phyloP scores from a whole-genome alignment of 2,888 invertebrate species.

The Microplitis manilae region DNA sequence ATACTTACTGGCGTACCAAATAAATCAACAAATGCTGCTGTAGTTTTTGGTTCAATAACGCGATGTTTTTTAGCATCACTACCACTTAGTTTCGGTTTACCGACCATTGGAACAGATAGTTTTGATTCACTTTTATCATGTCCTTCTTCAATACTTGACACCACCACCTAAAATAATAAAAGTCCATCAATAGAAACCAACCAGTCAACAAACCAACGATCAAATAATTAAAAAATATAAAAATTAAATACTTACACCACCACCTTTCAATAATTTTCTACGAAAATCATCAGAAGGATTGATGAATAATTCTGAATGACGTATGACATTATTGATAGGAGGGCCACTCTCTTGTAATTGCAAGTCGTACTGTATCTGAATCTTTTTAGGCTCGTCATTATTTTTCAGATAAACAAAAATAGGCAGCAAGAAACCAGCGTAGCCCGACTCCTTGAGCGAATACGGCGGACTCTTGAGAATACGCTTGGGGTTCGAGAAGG shows the following conservation, averaged over 20 bases:
- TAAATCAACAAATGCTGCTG: slow-evolving; percentile 82
- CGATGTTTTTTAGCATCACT: slow-evolving; percentile 69
- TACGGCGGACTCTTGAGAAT: slow-evolving; percentile 94
- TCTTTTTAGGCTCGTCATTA: slow-evolving; percentile 91
- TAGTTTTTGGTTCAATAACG: slow-evolving; percentile 72
- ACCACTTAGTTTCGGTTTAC: slow-evolving; percentile 81
- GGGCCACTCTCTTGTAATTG: slow-evolving; percentile 84
- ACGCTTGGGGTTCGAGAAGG: slow-evolving; percentile 93
- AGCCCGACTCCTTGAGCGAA: slow-evolving; percentile 92
- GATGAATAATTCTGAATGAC: slow-evolving; percentile 88
- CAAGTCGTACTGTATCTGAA: slow-evolving; percentile 88
- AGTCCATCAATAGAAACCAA: slow-evolving; percentile 1
- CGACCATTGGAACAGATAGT: slow-evolving; percentile 76
- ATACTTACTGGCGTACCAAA: slow-evolving; percentile 90
- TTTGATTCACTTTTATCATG: slow-evolving; percentile 76
- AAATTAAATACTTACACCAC: slow-evolving; percentile 76
- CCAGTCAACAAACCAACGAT: background rate
- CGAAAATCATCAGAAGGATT: slow-evolving; percentile 92
- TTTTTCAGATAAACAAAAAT: slow-evolving; percentile 92
- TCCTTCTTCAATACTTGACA: slow-evolving; percentile 74
- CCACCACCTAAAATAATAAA: slow-evolving; percentile 61
- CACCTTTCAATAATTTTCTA: slow-evolving; percentile 89
- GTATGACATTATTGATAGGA: slow-evolving; percentile 80
- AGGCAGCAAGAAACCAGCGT: slow-evolving; percentile 92
- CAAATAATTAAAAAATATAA: background rate